Percentiles rank a stretch among this genome's conserved stretches.
Evolutionary conservation across 2,888 invertebrate species (phyloP).

Genomic region (Vanessa cardui): DNA sequence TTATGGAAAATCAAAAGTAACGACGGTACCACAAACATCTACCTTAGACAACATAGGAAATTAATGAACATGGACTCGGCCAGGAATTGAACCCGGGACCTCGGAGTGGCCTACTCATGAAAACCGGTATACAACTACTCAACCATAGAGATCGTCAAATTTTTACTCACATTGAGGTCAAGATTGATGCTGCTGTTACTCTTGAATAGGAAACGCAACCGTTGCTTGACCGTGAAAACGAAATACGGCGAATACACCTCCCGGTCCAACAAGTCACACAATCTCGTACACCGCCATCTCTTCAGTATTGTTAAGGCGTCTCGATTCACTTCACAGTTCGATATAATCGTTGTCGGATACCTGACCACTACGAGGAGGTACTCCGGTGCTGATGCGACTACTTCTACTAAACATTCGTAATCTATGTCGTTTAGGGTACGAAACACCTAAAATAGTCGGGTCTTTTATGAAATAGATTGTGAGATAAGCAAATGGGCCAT

Average conservation of each 20-base stretch:
- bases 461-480: too few species aligned
- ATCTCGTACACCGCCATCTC: conserved; percentile 51
- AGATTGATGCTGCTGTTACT: conserved; percentile 72
- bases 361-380: conserved; percentile 60
- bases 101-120: too few species aligned
- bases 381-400: conserved; percentile 50
- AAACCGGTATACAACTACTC: too few species aligned
- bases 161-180: conserved; percentile 65
- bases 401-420: conserved; percentile 66
- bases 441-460: conserved; percentile 55
- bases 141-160: too few species aligned
- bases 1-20: too few species aligned
- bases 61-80: too few species aligned
- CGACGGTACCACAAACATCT: too few species aligned
- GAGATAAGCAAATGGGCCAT: too few species aligned
- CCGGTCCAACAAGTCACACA: conserved; percentile 56
- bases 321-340: conserved; percentile 57
- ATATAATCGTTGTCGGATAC: conserved; percentile 56
- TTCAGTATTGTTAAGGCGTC: conserved; percentile 61
- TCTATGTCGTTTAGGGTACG: conserved; percentile 60
- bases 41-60: too few species aligned
- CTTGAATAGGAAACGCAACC: conserved; percentile 60
- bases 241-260: conserved; percentile 52
- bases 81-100: too few species aligned
- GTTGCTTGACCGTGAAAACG: conserved; percentile 51